A percentile compares a stretch with the other conserved stretches of the same genome.
Evolutionary conservation across 2,113 vertebrate genomes (phyloP).

Genomic region (Prinia subflava): DNA sequence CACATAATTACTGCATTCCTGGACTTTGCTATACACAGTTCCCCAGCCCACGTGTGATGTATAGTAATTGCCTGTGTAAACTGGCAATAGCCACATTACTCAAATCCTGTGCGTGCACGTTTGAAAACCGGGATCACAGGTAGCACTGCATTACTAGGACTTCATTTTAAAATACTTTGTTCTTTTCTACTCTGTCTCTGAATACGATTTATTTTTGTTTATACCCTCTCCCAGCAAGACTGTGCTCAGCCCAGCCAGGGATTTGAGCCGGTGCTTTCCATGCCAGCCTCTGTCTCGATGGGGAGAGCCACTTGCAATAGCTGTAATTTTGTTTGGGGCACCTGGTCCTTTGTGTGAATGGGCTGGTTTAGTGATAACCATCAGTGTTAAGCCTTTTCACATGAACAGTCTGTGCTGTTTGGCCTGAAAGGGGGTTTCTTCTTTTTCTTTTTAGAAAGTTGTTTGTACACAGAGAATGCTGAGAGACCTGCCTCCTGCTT

Average conservation of each 20-base stretch:
- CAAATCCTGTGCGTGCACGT: not conserved
- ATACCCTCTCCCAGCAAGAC: not conserved
- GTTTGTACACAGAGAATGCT: not conserved
- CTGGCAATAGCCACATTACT: not conserved
- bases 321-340: not conserved
- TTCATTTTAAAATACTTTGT: not conserved
- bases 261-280: rapidly evolving
- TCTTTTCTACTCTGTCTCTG: not conserved
- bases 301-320: not conserved
- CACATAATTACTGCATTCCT: constrained; percentile 46
- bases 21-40: constrained; percentile 3
- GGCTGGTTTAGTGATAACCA: not conserved
- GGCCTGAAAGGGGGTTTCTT: not conserved
- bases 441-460: not conserved
- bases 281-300: not conserved
- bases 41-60: not conserved
- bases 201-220: not conserved
- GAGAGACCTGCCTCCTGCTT: not conserved
- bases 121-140: not conserved
- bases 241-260: not conserved
- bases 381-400: not conserved
- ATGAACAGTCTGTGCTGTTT: not conserved
- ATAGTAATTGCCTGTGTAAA: not conserved
- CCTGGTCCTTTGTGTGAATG: not conserved
- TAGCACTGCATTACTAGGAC: not conserved